Evolutionary conservation across 2,113 vertebrate species (phyloP), one percentile per base, ranked within the genome.

Genomic region (Piliocolobus tephrosceles): DNA sequence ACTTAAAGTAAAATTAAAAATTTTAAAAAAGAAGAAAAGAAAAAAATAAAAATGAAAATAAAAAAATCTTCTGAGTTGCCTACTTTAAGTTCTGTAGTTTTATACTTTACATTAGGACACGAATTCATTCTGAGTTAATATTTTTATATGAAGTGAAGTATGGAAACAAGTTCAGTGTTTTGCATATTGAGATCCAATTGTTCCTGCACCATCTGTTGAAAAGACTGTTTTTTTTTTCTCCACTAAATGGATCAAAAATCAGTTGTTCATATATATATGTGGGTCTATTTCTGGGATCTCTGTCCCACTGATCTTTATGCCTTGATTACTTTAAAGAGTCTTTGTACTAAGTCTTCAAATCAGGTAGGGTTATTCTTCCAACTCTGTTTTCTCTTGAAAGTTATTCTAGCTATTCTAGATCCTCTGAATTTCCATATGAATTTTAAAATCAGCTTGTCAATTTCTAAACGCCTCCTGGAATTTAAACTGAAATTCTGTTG

Each of bases 371-470:
- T 64, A 83, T 82, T 58, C 25, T 16, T 92, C 58, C 40, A 91
- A 88, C 10, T 83, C 35, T 82, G 20, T 57, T 55, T 78, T 64
- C 25, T 92, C 57, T 47, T 57, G 12, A 76, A 85, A 89, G 23
- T 88, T 76, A 16, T 76, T 79, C 61, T 84, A 13, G 27, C 47
- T 89, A 80, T 66, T 45, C 22, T 68, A 73, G 38, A 72, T 81
- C 45, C 25, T 73, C 61, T 83, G 40, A 14, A 92, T 79, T 88
- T 84, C n/a, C 27, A 52, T 43, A 58, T 38, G 2, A 83, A 68
- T 87, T 96, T 96, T 91, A 64, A 92, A 89, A 92, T 76, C n/a
- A 30, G 14, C 23, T 38, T 76, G 40, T 88, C n/a, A 76, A 50
- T 79, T 88, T 64, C 30, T 68, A 50, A 91, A 94, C 82, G 14